Evolutionary conservation across 2,797 vertebrate species (phyloP).

Genomic region (Melanotaenia nigrans): DNA sequence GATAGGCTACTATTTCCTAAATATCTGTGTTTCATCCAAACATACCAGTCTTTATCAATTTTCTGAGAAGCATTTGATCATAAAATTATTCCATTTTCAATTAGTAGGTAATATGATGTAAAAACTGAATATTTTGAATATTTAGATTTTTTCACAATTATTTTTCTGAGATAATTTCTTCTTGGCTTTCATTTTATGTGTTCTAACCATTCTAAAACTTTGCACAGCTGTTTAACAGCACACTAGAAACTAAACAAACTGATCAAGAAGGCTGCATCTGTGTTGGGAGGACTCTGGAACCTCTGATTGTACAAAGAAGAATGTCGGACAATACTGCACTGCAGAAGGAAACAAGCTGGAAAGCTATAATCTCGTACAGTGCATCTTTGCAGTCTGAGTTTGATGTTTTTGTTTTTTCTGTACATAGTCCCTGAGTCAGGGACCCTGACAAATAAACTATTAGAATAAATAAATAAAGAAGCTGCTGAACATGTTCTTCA

Average conservation of each 20-base stretch:
- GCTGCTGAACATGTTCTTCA: too few species aligned
- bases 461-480: too few species aligned
- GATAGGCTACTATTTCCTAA: not conserved
- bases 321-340: too few species aligned
- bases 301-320: too few species aligned
- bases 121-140: not conserved
- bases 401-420: too few species aligned
- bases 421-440: too few species aligned
- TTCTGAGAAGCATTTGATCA: not conserved
- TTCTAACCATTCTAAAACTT: not conserved
- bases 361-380: too few species aligned
- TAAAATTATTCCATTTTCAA: not conserved
- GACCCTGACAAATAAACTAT: too few species aligned
- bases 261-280: too few species aligned
- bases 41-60: not conserved
- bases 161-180: not conserved
- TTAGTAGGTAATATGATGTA: too few species aligned
- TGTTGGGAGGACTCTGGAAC: not conserved
- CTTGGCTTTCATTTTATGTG: slow-evolving; percentile 22
- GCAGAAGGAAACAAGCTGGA: too few species aligned
- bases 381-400: too few species aligned
- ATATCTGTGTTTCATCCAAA: not conserved
- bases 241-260: not conserved
- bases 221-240: slow-evolving; percentile 34
- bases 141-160: not conserved